Base-by-base conservation (phyloP, 2,113 vertebrate genomes). In the Elanus axillaris region DNA sequence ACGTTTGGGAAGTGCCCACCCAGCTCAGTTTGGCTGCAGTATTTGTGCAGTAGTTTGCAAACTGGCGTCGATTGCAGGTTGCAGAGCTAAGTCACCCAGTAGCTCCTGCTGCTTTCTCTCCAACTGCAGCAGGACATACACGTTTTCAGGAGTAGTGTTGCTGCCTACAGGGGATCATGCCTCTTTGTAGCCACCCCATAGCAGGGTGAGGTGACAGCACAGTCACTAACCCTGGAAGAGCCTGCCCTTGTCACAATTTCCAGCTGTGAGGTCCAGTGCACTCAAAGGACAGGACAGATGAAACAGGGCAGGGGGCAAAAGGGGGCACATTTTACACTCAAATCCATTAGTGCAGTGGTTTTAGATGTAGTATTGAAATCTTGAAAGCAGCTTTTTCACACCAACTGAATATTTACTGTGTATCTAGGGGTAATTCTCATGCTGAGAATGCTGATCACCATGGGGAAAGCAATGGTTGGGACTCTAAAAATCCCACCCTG, bases 221-320 rank as follows among this genome's bases (percentile, higher is more conserved):
- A 50, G 42, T 71, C 88, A 40, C 69, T 38, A 13, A 27, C 19
- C 43, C 40, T 16, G 43, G 47, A 87, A 52, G 16, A 90, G 38
- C n/a, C 52, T 82, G 77, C 21, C 34, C 64, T 56, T 36, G 48
- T 8, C 36, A 36, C 40, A 42, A 3, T 16, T 88, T 73, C 48
- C 62, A 89, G 16, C 25, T 0, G 0, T 0, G 1, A 85, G 23
- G 17, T 42, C 29, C 69, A 31, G 36, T 3, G 36, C 27, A 11
- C 36, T 76, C 16, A 43, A 52, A 73, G 16, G 66, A 64, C 52
- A 34, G 56, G 48, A 52, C 16, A 31, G 36, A 38, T 9, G 27
- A 88, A 78, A 52, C 34, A 36, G n/a, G 16, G 27, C n/a, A 82
- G 56, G 38, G 36, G 72, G 34, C 31, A 88, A 82, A 64, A 6